phyloP scores from a whole-genome alignment of 2,113 vertebrate species.

The Anas platyrhynchos region DNA sequence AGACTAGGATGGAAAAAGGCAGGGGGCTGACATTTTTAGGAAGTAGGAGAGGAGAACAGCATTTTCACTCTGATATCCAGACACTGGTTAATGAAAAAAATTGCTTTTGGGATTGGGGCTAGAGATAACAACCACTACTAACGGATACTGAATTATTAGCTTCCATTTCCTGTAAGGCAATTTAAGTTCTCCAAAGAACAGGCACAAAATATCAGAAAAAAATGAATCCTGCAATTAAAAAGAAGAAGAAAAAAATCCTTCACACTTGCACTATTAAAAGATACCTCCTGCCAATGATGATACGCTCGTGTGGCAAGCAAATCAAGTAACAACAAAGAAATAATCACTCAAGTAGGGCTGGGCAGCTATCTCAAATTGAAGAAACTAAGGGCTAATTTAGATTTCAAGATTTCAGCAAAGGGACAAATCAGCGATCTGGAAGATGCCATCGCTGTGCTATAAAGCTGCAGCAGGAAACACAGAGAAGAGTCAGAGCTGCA shows the following conservation, averaged over 20 bases:
- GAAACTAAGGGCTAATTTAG: neutral
- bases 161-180: neutral
- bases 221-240: neutral
- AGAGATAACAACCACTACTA: neutral
- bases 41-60: neutral
- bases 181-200: neutral
- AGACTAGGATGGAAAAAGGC: neutral
- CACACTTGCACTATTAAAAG: neutral
- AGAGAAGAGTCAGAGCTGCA: conserved; percentile 34
- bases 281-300: neutral
- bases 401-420: neutral
- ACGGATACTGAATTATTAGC: neutral
- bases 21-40: neutral
- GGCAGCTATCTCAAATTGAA: neutral
- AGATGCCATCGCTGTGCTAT: neutral
- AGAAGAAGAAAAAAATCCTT: neutral
- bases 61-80: neutral
- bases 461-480: conserved; percentile 9
- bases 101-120: neutral
- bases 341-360: neutral
- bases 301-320: neutral
- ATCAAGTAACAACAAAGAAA: neutral
- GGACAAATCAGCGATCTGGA: neutral
- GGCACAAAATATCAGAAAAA: neutral
- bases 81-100: neutral